phyloP scores from a whole-genome alignment of 2,888 invertebrate species.

The Sesia apiformis region DNA sequence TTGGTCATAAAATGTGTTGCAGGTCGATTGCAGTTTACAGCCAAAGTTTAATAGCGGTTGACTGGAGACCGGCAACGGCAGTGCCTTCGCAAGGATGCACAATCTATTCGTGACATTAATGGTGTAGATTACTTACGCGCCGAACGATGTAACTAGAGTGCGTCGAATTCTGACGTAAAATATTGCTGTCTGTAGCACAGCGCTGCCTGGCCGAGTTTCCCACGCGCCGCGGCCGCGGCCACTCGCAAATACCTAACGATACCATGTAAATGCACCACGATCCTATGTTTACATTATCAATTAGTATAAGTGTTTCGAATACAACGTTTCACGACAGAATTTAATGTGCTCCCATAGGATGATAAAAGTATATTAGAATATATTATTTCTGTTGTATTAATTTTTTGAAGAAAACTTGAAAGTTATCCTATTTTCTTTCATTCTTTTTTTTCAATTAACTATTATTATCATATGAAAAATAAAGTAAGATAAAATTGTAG shows the following conservation, averaged over 20 bases:
- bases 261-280: constrained; percentile 3
- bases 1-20: constrained; percentile 10
- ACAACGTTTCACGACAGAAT: neutral
- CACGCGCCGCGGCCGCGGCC: constrained; percentile 33
- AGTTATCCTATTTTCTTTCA: too few relatives aligned
- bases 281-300: constrained; percentile 2
- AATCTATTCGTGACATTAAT: constrained; percentile 58
- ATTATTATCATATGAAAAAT: too few relatives aligned
- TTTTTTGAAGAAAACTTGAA: too few relatives aligned
- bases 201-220: constrained; percentile 44
- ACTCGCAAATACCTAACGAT: constrained; percentile 2
- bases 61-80: constrained; percentile 24
- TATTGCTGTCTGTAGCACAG: constrained; percentile 38
- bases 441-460: too few relatives aligned
- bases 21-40: constrained; percentile 23
- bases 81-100: constrained; percentile 50
- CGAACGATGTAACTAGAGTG: constrained; percentile 34
- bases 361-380: too few relatives aligned
- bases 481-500: too few relatives aligned
- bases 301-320: neutral
- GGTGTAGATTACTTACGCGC: constrained; percentile 35
- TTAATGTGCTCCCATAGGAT: neutral
- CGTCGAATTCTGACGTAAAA: constrained; percentile 54
- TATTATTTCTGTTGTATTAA: too few relatives aligned
- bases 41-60: constrained; percentile 15